A percentile compares a stretch with the other conserved stretches of the same genome.
phyloP scores from a whole-genome alignment of 2,797 vertebrate species.

The Cyprinodon diabolis region DNA sequence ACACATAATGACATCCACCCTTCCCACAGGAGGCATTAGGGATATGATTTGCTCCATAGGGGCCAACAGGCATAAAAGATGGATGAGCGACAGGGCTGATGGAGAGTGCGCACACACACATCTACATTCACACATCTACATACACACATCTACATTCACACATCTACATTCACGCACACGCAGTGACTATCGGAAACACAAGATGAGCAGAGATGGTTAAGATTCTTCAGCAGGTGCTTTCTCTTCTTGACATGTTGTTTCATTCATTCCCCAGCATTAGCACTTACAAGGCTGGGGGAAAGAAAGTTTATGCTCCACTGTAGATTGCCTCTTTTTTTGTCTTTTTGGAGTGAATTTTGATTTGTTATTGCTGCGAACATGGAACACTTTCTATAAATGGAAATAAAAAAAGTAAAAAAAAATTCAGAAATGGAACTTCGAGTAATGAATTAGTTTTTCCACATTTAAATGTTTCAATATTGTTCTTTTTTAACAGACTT shows the following conservation, averaged over 20 bases:
- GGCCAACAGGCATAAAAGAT: slow-evolving; percentile 57
- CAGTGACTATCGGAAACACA: neutral
- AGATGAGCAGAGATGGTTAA: slow-evolving; percentile 40
- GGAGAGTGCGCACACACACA: slow-evolving; percentile 17
- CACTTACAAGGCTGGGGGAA: neutral
- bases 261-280: neutral
- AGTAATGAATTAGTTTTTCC: too few species aligned
- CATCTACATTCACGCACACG: slow-evolving; percentile 28
- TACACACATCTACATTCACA: slow-evolving; percentile 20
- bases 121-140: neutral
- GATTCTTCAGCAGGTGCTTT: slow-evolving; percentile 59
- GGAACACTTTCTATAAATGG: too few species aligned
- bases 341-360: too few species aligned
- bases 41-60: slow-evolving; percentile 38
- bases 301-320: neutral
- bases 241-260: slow-evolving; percentile 45
- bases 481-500: too few species aligned
- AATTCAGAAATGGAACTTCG: too few species aligned
- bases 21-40: slow-evolving; percentile 57
- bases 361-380: too few species aligned
- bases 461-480: too few species aligned
- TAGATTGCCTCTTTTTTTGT: neutral
- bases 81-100: slow-evolving; percentile 57
- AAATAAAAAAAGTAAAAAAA: too few species aligned
- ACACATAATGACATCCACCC: slow-evolving; percentile 29